Conservation (phyloP, 1,140 invertebrate genomes). For the Pseudoatta argentina region DNA sequence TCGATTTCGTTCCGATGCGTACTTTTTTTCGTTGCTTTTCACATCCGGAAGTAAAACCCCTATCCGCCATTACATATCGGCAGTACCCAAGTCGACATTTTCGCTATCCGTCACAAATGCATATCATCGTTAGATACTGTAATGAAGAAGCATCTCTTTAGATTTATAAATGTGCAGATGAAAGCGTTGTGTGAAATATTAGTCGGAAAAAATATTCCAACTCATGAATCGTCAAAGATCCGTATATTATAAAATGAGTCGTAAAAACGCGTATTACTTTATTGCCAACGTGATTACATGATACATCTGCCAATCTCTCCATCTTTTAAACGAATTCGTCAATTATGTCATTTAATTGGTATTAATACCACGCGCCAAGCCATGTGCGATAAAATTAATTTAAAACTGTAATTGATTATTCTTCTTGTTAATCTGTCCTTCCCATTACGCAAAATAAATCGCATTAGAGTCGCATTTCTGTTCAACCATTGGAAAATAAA, state of each 20-base stretch:
- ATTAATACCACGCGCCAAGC: background rate
- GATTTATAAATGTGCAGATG: background rate
- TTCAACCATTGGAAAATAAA: conserved; percentile 1
- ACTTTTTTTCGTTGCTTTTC: conserved; percentile 49
- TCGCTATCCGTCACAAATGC: conserved; percentile 15
- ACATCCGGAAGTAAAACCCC: conserved; percentile 41
- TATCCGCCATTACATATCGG: conserved; percentile 10
- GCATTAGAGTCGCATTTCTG: background rate
- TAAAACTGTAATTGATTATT: conserved; percentile 23
- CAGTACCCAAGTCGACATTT: conserved; percentile 11
- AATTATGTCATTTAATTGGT: background rate
- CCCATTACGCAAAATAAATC: background rate
- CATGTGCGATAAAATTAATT: conserved; percentile 24
- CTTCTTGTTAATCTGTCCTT: background rate
- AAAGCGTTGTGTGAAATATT: background rate
- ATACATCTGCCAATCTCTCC: conserved; percentile 7
- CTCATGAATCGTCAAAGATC: background rate
- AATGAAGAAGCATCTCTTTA: conserved; percentile 7
- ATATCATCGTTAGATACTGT: background rate
- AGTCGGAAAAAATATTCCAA: background rate
- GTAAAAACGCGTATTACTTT: background rate
- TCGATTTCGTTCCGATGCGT: conserved; percentile 50
- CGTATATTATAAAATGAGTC: background rate
- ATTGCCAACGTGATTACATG: conserved; percentile 6
- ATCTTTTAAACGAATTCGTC: conserved; percentile 26